A percentile compares a stretch with the other conserved stretches of the same genome.
phyloP scores from a whole-genome alignment of 2,797 vertebrate genomes.

The Onychomys leucogaster region DNA sequence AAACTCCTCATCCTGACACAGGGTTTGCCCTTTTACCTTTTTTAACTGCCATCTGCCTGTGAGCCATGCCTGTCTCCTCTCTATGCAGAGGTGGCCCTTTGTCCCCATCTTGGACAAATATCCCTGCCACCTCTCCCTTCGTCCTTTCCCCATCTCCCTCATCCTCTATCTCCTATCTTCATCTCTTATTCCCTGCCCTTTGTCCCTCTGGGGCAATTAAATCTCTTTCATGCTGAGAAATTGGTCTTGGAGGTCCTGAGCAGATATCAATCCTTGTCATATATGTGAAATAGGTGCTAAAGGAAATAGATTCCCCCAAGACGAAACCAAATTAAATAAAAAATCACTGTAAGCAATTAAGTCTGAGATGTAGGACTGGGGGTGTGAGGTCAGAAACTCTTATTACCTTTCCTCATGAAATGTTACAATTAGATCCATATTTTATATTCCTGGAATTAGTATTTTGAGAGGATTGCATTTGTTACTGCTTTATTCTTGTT shows the following conservation, averaged over 20 bases:
- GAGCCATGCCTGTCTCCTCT: background rate
- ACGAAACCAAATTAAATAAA: background rate
- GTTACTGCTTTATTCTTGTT: background rate
- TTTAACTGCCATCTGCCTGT: background rate
- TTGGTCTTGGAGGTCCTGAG: background rate
- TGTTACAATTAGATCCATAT: no score
- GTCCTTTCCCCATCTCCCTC: background rate
- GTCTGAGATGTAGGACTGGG: background rate
- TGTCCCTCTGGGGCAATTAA: background rate
- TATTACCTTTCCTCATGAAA: background rate
- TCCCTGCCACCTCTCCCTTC: background rate
- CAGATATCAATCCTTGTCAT: background rate
- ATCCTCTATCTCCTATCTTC: background rate
- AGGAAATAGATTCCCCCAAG: background rate
- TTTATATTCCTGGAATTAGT: background rate
- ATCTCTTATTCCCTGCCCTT: background rate
- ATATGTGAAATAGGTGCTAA: background rate
- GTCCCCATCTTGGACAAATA: background rate
- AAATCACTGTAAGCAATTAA: background rate
- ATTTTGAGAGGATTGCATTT: background rate
- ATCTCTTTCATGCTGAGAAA: background rate
- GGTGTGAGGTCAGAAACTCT: background rate
- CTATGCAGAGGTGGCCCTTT: no score
- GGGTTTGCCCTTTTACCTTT: background rate
- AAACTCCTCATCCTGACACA: background rate